A percentile compares a stretch with the other conserved stretches of the same genome.
phyloP scores from a whole-genome alignment of 1,140 invertebrate genomes.

The Drosophila pallidifrons region DNA sequence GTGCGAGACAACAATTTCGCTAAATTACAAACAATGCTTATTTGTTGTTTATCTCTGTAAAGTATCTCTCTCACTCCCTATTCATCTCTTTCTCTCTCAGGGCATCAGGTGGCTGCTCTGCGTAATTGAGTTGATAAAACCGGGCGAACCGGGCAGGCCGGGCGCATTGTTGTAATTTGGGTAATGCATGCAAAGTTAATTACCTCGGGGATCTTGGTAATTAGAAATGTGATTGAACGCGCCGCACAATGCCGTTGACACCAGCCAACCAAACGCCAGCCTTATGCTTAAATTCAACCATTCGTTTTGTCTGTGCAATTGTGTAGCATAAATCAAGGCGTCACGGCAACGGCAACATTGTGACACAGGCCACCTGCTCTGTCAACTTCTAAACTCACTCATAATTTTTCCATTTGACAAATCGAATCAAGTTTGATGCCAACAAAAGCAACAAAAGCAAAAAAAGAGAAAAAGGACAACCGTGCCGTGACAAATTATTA shows the following conservation, averaged over 20 bases:
- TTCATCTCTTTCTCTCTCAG: neutral
- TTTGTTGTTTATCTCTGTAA: conserved; percentile 80
- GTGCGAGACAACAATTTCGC: conserved; percentile 54
- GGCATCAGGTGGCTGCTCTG: conserved; percentile 16
- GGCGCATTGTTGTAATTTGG: conserved; percentile 73
- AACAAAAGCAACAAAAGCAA: neutral
- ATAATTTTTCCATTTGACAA: conserved; percentile 48
- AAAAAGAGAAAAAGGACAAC: neutral
- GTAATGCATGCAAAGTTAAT: conserved; percentile 82
- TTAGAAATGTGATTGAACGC: conserved; percentile 82
- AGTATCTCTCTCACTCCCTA: conserved; percentile 52
- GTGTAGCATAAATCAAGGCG: conserved; percentile 51
- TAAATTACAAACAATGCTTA: conserved; percentile 83
- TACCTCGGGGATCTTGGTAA: conserved; percentile 78
- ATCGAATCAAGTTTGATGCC: conserved; percentile 16
- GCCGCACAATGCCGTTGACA: conserved; percentile 44
- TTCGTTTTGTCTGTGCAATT: conserved; percentile 3
- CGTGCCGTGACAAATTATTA: conserved; percentile 25
- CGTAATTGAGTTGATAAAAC: conserved; percentile 80
- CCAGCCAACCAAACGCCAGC: conserved; percentile 17
- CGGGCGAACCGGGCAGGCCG: conserved; percentile 16
- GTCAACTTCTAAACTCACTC: conserved; percentile 28
- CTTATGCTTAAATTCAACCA: neutral
- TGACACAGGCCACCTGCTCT: conserved; percentile 31
- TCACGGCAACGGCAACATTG: conserved; percentile 1